Evolutionary conservation across 2,113 vertebrate genomes (phyloP), one percentile per base, ranked within the genome.

Genomic region (Peucedramus taeniatus): DNA sequence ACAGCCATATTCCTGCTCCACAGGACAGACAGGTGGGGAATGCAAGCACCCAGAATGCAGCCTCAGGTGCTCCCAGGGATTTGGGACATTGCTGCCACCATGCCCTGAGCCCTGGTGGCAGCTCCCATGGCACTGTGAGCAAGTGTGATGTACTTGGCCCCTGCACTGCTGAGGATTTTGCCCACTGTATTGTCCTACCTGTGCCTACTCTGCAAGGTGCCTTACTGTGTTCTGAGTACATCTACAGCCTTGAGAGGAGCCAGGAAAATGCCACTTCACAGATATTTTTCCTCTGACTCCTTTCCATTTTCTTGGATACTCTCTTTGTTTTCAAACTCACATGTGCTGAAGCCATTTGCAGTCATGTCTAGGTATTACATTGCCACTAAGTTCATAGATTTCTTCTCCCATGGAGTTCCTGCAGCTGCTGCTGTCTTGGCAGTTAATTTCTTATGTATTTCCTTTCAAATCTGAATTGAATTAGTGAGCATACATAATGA

Each of bases 391-490:
- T 64, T 89, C 86, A 65, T 53, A 71, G 78, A 72, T 72, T 83
- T 87, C 31, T 78, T 84, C 87, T 78, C 50, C 71, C 66, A 47
- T 60, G 63, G 92, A 94, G 84, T 65, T 94, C 19, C 87, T 89
- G 87, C 61, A 89, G 90, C 71, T 72, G 81, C 76, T 87, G 85
- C 4, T 75, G 75, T 65, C 83, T 72, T 92, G 81, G 71, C 76
- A 87, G 78, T 92, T 96, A 91, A 91, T 96, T 97, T 85, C 86
- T 90, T 89, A 60, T 82, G 63, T 90, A 90, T 89, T 97, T 96
- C 77, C 91, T 97, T 95, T 97, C 81, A 89, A 88, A 96, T 75
- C 72, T 87, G 80, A 95, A 95, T 94, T 92, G 64, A 95, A 96
- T 97, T 95, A 95, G 59, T 4, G 14, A 95, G 91, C 60, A 87